Evolutionary conservation across 2,113 vertebrate species (phyloP).

Genomic region (Catharus minimus): DNA sequence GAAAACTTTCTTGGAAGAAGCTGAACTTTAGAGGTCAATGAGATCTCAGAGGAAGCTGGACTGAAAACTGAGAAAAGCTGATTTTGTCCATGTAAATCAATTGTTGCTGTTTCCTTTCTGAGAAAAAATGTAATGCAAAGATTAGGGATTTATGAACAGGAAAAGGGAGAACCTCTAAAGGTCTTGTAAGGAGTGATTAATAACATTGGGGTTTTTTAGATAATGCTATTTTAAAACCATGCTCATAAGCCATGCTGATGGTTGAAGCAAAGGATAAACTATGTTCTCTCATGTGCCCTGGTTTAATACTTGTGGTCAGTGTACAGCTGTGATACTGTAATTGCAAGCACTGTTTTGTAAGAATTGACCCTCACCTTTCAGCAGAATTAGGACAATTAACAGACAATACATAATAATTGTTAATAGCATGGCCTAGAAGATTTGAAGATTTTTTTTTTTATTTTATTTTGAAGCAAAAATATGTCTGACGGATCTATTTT

Average conservation of each 20-base stretch:
- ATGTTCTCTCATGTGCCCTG: not conserved
- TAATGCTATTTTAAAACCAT: not conserved
- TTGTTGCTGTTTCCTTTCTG: constrained; percentile 5
- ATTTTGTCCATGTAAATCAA: constrained; percentile 1
- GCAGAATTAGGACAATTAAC: not conserved
- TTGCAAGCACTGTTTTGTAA: not conserved
- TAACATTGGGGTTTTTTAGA: not conserved
- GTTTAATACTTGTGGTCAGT: not conserved
- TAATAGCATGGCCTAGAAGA: not conserved
- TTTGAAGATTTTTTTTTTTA: not conserved
- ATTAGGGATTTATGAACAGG: constrained; percentile 22
- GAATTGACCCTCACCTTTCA: not conserved
- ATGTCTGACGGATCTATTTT: not conserved
- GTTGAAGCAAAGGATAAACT: not conserved
- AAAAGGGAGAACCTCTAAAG: constrained; percentile 17
- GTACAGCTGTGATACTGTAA: not conserved
- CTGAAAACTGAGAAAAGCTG: constrained; percentile 13
- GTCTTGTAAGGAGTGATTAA: not conserved
- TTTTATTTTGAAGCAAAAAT: not conserved
- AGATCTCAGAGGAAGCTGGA: constrained; percentile 25
- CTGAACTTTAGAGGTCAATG: constrained; percentile 17
- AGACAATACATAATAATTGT: not conserved
- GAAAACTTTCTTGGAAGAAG: constrained; percentile 9
- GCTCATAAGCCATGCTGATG: not conserved
- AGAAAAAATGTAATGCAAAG: not conserved